phyloP scores from a whole-genome alignment of 92 coral and sea anemone genomes.

The Siderastrea siderea region DNA sequence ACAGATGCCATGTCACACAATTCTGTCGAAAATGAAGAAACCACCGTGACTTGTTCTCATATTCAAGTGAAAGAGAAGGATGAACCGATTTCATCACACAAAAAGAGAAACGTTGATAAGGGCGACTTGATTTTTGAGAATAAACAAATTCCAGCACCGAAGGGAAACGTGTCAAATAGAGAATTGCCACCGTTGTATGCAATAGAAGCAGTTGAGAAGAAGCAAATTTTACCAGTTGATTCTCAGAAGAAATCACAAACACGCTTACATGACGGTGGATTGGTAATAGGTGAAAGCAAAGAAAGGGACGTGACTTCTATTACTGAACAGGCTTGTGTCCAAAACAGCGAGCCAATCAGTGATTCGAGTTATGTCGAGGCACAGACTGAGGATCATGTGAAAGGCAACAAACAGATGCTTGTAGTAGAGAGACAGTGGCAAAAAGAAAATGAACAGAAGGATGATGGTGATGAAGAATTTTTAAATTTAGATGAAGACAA shows the following conservation, averaged over 20 bases:
- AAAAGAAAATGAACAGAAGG: neutral
- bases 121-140: neutral
- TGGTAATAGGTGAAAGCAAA: neutral
- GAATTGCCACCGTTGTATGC: neutral
- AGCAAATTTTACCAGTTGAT: neutral
- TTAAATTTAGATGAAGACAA: neutral
- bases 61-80: neutral
- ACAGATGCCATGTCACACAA: neutral
- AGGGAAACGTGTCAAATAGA: neutral
- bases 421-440: neutral
- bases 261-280: neutral
- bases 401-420: neutral
- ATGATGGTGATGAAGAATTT: neutral
- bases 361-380: slow-evolving; percentile 5
- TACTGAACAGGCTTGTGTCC: neutral
- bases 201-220: neutral
- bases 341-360: neutral
- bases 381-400: neutral
- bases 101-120: neutral
- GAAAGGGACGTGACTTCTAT: neutral
- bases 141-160: neutral
- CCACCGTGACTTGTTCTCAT: neutral
- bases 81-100: neutral
- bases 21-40: neutral
- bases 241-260: neutral